Percentiles rank a stretch among this genome's conserved stretches.
Evolutionary conservation across 1,140 invertebrate genomes (phyloP).

Genomic region (Drosophila obscura): DNA sequence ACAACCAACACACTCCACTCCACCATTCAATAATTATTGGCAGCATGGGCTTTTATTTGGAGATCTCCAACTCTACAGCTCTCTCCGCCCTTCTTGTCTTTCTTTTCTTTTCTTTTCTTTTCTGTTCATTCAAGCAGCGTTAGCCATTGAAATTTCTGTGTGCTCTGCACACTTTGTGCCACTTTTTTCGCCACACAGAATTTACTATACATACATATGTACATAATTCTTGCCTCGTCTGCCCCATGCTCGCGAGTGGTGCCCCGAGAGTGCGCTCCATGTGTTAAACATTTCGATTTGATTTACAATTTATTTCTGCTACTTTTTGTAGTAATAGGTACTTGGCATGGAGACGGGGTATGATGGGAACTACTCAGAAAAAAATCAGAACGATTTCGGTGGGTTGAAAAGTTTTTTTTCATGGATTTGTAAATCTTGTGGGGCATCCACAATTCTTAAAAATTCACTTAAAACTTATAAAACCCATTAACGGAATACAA

Average conservation of each 20-base stretch:
- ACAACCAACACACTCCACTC: neutral
- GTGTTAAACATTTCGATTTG: slow-evolving; percentile 73
- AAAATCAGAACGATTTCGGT: too few species aligned
- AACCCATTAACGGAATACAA: too few species aligned
- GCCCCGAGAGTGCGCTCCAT: slow-evolving; percentile 46
- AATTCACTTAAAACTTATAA: too few species aligned
- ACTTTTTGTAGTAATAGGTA: neutral
- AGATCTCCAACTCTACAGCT: neutral
- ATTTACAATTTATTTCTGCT: slow-evolving; percentile 57
- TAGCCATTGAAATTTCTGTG: slow-evolving; percentile 56
- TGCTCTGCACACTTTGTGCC: slow-evolving; percentile 51
- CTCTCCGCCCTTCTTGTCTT: neutral
- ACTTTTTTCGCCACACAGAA: slow-evolving; percentile 44
- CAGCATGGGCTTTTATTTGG: slow-evolving; percentile 23
- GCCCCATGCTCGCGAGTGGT: slow-evolving; percentile 21
- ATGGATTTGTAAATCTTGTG: too few species aligned
- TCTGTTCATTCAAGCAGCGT: slow-evolving; percentile 57
- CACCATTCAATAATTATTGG: slow-evolving; percentile 63
- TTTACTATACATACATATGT: neutral
- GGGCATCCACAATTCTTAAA: too few species aligned
- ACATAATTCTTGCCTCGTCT: slow-evolving; percentile 43
- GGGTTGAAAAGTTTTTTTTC: too few species aligned
- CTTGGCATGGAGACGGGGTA: neutral
- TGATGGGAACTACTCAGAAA: too few species aligned
- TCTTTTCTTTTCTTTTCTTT: slow-evolving; percentile 19